Percentiles rank a stretch among this genome's conserved stretches.
phyloP scores from a whole-genome alignment of 2,888 invertebrate species.

The Camponotus fellah region DNA sequence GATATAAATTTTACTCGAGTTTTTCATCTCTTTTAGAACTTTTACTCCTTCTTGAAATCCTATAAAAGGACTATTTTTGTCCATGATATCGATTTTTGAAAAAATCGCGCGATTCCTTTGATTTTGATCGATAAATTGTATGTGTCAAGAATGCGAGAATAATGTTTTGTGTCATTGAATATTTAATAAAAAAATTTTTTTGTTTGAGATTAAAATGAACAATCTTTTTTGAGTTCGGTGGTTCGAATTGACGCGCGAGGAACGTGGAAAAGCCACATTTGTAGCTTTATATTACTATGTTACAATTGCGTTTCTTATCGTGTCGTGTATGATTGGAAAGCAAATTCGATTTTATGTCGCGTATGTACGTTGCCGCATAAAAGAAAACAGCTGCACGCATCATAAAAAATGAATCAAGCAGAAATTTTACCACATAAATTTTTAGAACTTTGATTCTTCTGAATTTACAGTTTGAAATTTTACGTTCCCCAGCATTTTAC shows the following conservation, averaged over 20 bases:
- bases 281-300: constrained; percentile 4
- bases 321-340: constrained; percentile 23
- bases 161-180: neutral
- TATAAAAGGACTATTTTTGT: neutral
- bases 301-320: constrained; percentile 5
- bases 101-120: neutral
- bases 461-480: neutral
- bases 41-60: neutral
- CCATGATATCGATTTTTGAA: neutral
- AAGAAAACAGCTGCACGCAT: neutral
- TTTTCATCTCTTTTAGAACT: neutral
- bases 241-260: constrained; percentile 10
- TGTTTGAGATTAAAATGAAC: neutral
- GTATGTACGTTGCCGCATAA: neutral
- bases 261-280: constrained; percentile 13
- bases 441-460: neutral
- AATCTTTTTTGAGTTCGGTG: neutral
- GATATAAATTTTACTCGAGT: neutral
- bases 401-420: neutral
- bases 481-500: neutral
- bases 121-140: neutral
- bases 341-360: constrained; percentile 30
- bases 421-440: neutral
- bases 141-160: neutral
- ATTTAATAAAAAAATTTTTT: neutral